A percentile compares a stretch with the other conserved stretches of the same genome.
phyloP scores from a whole-genome alignment of 2,797 vertebrate species.

The Simalia tracyae region DNA sequence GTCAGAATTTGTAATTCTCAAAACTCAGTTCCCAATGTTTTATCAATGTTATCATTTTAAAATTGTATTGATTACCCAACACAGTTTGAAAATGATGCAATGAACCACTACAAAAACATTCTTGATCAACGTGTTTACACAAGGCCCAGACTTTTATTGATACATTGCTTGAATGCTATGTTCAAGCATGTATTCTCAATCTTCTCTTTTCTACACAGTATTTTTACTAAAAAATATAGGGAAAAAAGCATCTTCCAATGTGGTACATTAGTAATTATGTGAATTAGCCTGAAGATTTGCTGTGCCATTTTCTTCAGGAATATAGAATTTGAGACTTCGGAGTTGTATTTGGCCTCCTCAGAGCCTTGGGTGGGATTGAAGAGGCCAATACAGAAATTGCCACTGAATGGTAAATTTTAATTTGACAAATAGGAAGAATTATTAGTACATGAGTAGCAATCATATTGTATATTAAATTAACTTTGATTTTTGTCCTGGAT shows the following conservation, averaged over 20 bases:
- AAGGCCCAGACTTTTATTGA: neutral
- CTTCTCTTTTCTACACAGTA: neutral
- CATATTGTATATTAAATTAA: neutral
- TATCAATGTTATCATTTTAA: neutral
- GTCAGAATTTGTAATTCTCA: neutral
- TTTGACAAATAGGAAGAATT: neutral
- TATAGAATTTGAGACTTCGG: neutral
- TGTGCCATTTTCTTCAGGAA: neutral
- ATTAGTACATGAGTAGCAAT: neutral
- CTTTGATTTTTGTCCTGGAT: neutral
- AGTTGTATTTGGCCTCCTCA: neutral
- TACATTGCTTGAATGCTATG: neutral
- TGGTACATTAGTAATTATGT: neutral
- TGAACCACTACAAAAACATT: neutral
- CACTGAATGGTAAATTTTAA: neutral
- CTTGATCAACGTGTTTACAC: neutral
- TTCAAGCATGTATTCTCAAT: neutral
- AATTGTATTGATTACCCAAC: neutral
- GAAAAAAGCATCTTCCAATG: neutral
- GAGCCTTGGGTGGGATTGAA: neutral
- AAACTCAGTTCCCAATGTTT: constrained; percentile 36
- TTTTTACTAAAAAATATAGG: neutral
- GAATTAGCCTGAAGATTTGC: neutral
- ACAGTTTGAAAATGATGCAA: neutral
- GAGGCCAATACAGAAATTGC: neutral